Evolutionary conservation across 2,113 vertebrate species (phyloP).

Genomic region (Pipra filicauda): DNA sequence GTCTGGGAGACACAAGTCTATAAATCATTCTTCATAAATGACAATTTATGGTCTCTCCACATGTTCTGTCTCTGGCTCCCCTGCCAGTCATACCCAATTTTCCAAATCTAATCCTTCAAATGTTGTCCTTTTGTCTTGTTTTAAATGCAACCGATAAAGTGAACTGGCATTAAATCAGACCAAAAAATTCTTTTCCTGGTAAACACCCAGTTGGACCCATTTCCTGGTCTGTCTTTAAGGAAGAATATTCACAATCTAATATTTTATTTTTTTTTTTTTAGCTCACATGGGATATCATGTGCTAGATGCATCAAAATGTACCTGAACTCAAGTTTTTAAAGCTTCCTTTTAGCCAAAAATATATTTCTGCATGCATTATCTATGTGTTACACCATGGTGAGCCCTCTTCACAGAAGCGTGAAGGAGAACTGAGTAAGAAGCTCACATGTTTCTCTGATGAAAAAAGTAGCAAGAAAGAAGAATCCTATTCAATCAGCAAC

Average conservation of each 20-base stretch:
- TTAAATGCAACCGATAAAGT: background rate
- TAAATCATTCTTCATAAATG: conserved; percentile 23
- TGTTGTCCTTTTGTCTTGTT: background rate
- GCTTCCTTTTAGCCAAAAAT: background rate
- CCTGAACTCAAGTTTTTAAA: background rate
- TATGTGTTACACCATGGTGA: background rate
- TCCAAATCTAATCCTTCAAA: conserved; percentile 15
- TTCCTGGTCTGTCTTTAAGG: background rate
- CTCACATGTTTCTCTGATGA: background rate
- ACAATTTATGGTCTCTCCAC: conserved; percentile 28
- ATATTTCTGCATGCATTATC: background rate
- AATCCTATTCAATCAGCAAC: background rate
- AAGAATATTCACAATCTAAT: background rate
- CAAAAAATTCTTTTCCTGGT: background rate
- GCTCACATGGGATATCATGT: background rate
- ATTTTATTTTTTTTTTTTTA: background rate
- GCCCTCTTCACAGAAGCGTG: background rate
- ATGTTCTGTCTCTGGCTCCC: background rate
- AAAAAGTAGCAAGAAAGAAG: background rate
- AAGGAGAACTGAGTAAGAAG: background rate
- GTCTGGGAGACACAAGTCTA: background rate
- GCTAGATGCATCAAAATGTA: background rate
- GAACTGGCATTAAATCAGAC: background rate
- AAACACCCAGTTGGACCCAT: background rate
- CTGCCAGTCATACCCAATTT: background rate